phyloP scores from a whole-genome alignment of 2,113 vertebrate species.

The Columba livia region DNA sequence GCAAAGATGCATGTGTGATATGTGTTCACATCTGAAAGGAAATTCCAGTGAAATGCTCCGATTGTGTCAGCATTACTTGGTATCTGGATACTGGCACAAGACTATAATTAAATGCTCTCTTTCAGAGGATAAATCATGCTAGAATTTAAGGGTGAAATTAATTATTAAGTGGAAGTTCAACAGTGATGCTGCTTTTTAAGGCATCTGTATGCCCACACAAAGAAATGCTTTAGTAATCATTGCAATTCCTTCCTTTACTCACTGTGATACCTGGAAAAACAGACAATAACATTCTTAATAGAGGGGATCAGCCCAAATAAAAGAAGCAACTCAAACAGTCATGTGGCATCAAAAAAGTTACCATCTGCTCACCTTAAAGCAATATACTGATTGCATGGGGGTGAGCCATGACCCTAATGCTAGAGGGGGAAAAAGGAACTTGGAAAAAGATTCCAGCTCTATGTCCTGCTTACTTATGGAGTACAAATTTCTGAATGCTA shows the following conservation, averaged over 20 bases:
- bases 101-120: conserved; percentile 57
- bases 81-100: conserved; percentile 22
- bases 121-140: conserved; percentile 46
- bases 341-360: not conserved
- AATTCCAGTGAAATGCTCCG: conserved; percentile 60
- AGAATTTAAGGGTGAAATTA: conserved; percentile 57
- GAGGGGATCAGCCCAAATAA: not conserved
- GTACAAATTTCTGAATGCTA: not conserved
- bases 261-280: not conserved
- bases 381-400: too few relatives aligned
- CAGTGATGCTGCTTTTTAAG: conserved; percentile 11
- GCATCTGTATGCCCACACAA: not conserved
- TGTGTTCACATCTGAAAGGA: conserved; percentile 44
- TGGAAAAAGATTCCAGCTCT: not conserved
- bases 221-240: not conserved
- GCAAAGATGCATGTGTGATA: not conserved
- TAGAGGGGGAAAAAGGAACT: not conserved
- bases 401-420: not conserved
- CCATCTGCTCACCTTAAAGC: not conserved
- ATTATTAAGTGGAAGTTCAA: conserved; percentile 56
- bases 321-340: not conserved
- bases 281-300: conserved; percentile 38
- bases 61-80: conserved; percentile 32
- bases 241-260: conserved; percentile 21
- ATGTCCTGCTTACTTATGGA: not conserved